Base-by-base conservation (phyloP, 64 coral and sea anemone species). In the Porites lutea region DNA sequence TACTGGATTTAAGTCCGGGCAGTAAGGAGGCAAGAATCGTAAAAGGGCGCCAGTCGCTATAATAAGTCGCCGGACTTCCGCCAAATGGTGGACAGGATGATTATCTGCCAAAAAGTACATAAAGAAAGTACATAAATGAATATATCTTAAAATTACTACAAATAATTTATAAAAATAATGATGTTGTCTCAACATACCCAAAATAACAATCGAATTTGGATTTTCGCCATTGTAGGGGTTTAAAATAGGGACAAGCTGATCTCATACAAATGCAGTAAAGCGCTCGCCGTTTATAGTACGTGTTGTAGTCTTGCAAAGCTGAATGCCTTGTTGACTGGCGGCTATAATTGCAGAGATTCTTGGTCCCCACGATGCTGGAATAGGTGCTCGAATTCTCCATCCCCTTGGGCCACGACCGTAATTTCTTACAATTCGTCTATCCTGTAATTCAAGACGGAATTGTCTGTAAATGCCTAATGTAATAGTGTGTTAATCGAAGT, bases 1-100 rank as follows among this genome's bases (percentile, higher is more conserved):
- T 19, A 77, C 49, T 53, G 75, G 51, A 77, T 77, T 55, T 21
- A 77, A 8, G 48, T 77, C 50, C 48, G 4, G 54, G 54, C 54
- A 57, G 54, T 77, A 77, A n/a, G 74, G 75, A 7, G 75, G 75
- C 75, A 77, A n/a, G 18, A 77, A 77, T 54, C 48, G 3, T 77
- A 77, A 55, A 50, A 77, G 75, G 5, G 54, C 54, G 54, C 54
- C 54, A 57, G 54, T 57, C 54, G 5, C 54, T 57, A 57, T 57
- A 52, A 14, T 85, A 69, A 53, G 54, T 22, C 19, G 51, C 12
- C 23, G 49, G 3, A 22, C 77, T 57, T 57, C 54, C 54, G 54
- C 54, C 54, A 57, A 57, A 57, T 12, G 54, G 54, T 57, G 54
- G 3, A 57, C 54, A 57, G 54, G 54, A 57, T 4, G 54, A 57